These are phyloP conservation scores for Carcinoscorpius rotundicauda DNA, from an alignment of 1,140 invertebrate genomes.

Conservation along the genomic window DNA sequence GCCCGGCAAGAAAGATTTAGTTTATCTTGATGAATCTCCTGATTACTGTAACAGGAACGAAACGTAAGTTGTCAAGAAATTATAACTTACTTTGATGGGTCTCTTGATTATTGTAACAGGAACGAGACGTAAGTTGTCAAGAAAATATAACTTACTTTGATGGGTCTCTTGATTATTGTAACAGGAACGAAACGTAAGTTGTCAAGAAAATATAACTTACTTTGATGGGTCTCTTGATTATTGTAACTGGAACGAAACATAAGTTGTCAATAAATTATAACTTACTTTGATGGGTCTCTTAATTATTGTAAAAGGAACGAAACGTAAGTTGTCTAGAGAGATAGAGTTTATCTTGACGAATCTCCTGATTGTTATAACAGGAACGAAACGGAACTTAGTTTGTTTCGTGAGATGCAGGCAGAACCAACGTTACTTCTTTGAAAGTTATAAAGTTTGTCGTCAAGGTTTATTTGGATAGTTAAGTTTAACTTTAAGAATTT, in stretches of 20 bases:
- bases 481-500: no score
- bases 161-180: constrained; percentile 37
- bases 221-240: constrained; percentile 74
- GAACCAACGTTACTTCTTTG: no score
- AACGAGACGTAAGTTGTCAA: constrained; percentile 57
- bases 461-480: no score
- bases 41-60: constrained; percentile 76
- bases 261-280: no score
- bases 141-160: no score
- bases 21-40: constrained; percentile 69
- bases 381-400: constrained; percentile 57
- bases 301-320: no score
- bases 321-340: no score
- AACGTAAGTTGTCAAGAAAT: constrained; percentile 44
- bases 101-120: constrained; percentile 45
- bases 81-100: no score
- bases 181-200: constrained; percentile 71
- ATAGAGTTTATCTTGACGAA: constrained; percentile 67
- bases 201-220: constrained; percentile 57
- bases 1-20: constrained; percentile 44
- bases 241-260: constrained; percentile 73
- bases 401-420: no score
- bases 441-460: no score
- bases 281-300: no score
- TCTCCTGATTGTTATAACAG: constrained; percentile 75